Conservation (phyloP, 2,888 invertebrate species). For the Elmis aenea region DNA sequence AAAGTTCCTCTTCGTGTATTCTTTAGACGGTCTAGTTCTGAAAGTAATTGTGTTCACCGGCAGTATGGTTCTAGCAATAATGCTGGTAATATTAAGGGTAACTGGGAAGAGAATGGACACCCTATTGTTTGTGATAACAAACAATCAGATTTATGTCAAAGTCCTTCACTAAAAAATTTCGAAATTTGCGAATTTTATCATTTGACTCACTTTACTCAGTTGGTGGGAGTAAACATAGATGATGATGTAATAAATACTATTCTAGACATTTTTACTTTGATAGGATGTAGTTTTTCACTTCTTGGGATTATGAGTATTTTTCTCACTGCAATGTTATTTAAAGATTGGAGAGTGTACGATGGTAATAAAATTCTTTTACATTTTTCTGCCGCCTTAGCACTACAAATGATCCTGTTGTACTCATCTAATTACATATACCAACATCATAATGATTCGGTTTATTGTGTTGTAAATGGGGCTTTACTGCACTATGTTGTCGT, state of each 20-base stretch:
- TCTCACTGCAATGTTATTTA: conserved; percentile 36
- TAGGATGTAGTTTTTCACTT: conserved; percentile 1
- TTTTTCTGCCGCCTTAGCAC: conserved; percentile 57
- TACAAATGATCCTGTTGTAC: conserved; percentile 51
- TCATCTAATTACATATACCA: conserved; percentile 35
- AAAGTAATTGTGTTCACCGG: conserved; percentile 49
- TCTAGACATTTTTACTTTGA: conserved; percentile 24
- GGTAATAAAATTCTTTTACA: conserved; percentile 63
- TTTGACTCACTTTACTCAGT: conserved; percentile 53
- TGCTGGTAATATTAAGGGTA: conserved; percentile 42
- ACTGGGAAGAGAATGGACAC: conserved; percentile 6
- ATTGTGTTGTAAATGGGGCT: conserved; percentile 54
- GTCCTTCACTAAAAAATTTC: too few relatives aligned
- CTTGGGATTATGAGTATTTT: not conserved
- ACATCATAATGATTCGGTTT: conserved; percentile 37
- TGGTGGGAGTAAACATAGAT: conserved; percentile 31
- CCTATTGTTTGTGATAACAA: conserved; percentile 19
- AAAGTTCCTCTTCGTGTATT: conserved; percentile 48
- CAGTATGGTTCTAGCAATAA: conserved; percentile 42
- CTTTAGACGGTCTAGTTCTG: conserved; percentile 35
- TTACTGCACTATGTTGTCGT: conserved; percentile 57
- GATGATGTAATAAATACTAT: conserved; percentile 40
- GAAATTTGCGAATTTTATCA: conserved; percentile 50
- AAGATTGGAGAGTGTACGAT: conserved; percentile 58
- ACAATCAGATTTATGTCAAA: too few relatives aligned